Evolutionary conservation across 2,888 invertebrate genomes (phyloP).

Genomic region (Torymus texanus): DNA sequence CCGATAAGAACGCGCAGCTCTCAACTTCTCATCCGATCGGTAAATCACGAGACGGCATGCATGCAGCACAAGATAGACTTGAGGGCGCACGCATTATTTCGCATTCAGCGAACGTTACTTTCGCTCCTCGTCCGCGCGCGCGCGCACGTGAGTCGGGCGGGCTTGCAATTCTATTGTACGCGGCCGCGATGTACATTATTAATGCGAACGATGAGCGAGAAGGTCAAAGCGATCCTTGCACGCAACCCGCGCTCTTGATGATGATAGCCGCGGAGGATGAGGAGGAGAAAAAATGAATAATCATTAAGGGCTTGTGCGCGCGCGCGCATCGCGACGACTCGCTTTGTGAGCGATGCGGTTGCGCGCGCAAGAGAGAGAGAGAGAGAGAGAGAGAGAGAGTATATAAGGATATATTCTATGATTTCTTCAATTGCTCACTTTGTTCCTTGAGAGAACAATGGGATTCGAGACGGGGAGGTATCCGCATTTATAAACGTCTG

Average conservation of each 20-base stretch:
- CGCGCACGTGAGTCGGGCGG: conserved; percentile 18
- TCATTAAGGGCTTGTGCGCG: conserved; percentile 45
- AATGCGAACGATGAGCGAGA: conserved; percentile 39
- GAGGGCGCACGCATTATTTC: conserved; percentile 11
- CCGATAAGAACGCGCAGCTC: too few species aligned
- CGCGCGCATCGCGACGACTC: background rate
- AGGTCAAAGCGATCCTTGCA: conserved; percentile 46
- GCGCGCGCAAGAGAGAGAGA: too few species aligned
- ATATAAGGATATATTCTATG: conserved; percentile 3
- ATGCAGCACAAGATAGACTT: too few species aligned
- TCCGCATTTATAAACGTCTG: background rate
- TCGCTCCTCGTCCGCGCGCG: conserved; percentile 32
- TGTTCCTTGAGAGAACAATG: conserved; percentile 42
- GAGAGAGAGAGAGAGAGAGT: too few species aligned
- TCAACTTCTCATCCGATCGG: too few species aligned
- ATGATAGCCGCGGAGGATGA: conserved; percentile 34
- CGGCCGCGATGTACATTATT: conserved; percentile 51
- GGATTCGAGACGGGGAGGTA: background rate
- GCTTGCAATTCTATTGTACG: conserved; percentile 52
- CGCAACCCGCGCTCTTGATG: conserved; percentile 23
- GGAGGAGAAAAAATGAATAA: conserved; percentile 45
- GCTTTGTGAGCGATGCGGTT: background rate
- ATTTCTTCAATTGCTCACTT: conserved; percentile 48
- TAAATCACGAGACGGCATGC: too few species aligned
- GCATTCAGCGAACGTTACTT: conserved; percentile 49